Base-by-base conservation (phyloP, 2,888 invertebrate genomes). In the Chymomyza amoena region DNA sequence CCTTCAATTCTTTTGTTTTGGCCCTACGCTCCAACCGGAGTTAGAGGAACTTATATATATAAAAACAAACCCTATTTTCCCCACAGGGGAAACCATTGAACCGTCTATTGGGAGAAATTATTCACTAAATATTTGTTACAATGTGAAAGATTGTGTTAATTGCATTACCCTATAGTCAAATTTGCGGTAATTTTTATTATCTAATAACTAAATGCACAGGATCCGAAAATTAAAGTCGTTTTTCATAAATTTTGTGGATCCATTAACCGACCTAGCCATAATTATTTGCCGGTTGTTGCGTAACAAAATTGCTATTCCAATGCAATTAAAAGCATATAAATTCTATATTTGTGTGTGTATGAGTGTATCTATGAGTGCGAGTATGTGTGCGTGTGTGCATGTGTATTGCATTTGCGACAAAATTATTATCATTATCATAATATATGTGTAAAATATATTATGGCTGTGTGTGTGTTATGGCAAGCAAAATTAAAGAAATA, bases 251-350 rank as follows among this genome's bases (percentile, higher is more conserved):
- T 45, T 45, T 45, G 13, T 45, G 39, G 13, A 45, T 3, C 39
- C 39, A 45, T 45, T 45, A 45, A 45, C 13, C 39, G 39, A 45
- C 39, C 13, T 15, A 45, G 57, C 7, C 20, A 57, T 83, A 83
- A 83, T 87, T 83, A 85, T 87, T 78, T 85, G 69, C 73, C 70
- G 69, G 72, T 45, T 73, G 76, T 77, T 71, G 71, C 79, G 75
- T 84, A 82, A 80, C 80, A 70, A 73, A 82, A 78, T 67, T 72
- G 78, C 76, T 76, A 85, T 69, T 75, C 70, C 68, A 67, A 75
- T 76, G 79, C 87, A 83, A 85, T 87, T 85, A 83, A 85, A 80
- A 81, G 73, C 66, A 75, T 82, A 87, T 83, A 75, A 85, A 87
- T 87, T 76, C 25, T 57, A 28, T 28, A 57, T 25, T 25, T 28